These are phyloP conservation scores for Ricordea florida DNA, from an alignment of 92 coral and sea anemone species.

Conservation along the genomic window DNA sequence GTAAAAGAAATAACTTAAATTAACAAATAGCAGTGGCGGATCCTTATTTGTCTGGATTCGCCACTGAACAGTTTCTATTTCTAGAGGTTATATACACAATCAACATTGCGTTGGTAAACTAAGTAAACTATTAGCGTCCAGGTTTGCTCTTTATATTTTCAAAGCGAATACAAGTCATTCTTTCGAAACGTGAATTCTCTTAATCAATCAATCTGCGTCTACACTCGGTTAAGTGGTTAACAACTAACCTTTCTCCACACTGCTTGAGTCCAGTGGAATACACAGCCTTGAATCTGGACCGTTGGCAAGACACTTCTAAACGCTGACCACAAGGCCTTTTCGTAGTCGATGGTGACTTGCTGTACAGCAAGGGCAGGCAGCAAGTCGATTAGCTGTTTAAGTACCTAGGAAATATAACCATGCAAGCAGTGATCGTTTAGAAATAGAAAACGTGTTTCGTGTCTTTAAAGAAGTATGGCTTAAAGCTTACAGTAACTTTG, in stretches of 20 bases:
- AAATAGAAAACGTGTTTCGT: not conserved
- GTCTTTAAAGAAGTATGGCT: not conserved
- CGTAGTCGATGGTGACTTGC: slow-evolving; percentile 17
- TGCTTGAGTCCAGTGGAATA: slow-evolving; percentile 43
- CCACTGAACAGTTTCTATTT: too few relatives aligned
- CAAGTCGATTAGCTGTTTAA: not conserved
- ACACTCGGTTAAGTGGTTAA: not conserved
- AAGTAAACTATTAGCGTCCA: too few relatives aligned
- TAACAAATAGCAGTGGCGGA: too few relatives aligned
- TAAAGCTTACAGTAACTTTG: too few relatives aligned
- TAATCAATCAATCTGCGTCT: not conserved
- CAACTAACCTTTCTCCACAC: slow-evolving; percentile 42
- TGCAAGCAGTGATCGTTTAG: not conserved
- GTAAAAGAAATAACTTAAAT: not conserved
- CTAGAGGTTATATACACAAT: too few relatives aligned
- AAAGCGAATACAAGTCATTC: not conserved
- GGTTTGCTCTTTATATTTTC: too few relatives aligned
- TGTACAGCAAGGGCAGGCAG: slow-evolving; percentile 23
- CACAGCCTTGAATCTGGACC: slow-evolving; percentile 15
- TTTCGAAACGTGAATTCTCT: not conserved
- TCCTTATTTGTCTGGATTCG: too few relatives aligned
- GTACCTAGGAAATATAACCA: not conserved
- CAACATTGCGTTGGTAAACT: too few relatives aligned
- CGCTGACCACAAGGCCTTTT: slow-evolving; percentile 42
- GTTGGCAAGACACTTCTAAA: slow-evolving; percentile 5